Base-by-base conservation (phyloP, 2,888 invertebrate species). In the Vanessa cardui region DNA sequence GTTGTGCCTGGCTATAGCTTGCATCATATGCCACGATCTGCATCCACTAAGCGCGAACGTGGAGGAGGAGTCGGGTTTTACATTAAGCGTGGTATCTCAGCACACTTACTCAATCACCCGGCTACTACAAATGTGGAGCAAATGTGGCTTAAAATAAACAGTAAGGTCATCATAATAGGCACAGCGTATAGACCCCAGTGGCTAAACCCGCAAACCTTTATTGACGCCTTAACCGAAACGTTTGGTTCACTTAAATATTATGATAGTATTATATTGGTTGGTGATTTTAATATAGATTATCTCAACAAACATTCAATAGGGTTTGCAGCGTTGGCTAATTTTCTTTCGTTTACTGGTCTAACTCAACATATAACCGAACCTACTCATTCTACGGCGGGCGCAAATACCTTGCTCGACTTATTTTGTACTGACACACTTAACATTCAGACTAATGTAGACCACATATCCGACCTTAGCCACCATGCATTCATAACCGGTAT, bases 321-420 rank as follows among this genome's bases (percentile, higher is more conserved):
- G 52, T 52, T 52, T 20, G 21, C 52, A 52, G 52, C 52, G 52
- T 52, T 52, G 52, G 52, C 21, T 52, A 52, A 52, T 52, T 52
- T 52, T 52, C 52, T 52, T 52, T 52, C 52, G n/a, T 52, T 52
- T 52, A 20, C 52, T n/a, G 52, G 52, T 52, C 52, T 52, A n/a
- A 52, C 52, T 52, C 52, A 52, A 52, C 52, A 52, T 52, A 52
- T 52, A 52, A 52, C 52, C 52, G 52, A 52, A 52, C 52, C 52
- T 52, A 52, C 52, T 52, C 52, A 52, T 52, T 52, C 52, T 20
- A n/a, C n/a, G 52, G 52, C 52, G 52, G 52, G 52, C 52, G 52
- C 52, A 52, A 52, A 52, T 21, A 52, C 52, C 52, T 52, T 52
- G 21, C 52, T 52, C 52, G 52, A 52, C 20, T 52, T 52, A 52